These are phyloP conservation scores for Cassiopea xamachana DNA, from an alignment of 30 jellyfish, hydroid and myxozoan species.

Conservation along the genomic window DNA sequence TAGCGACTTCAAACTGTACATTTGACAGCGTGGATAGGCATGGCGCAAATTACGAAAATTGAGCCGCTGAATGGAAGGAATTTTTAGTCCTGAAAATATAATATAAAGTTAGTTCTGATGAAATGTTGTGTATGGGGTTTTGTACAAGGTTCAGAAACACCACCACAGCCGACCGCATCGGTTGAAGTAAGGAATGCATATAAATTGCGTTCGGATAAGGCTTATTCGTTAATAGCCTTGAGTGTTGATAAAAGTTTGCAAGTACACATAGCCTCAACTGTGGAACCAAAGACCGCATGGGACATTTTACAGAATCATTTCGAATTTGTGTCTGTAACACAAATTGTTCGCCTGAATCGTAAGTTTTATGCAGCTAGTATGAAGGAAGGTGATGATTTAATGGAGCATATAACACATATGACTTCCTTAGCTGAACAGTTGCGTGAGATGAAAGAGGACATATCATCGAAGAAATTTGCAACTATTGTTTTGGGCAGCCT, in stretches of 20 bases:
- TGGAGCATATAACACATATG: slow-evolving; percentile 54
- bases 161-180: slow-evolving; percentile 23
- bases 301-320: slow-evolving; percentile 46
- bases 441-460: slow-evolving; percentile 52
- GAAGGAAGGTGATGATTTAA: slow-evolving; percentile 52
- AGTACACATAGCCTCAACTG: slow-evolving; percentile 60
- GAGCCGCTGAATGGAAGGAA: slow-evolving; percentile 51
- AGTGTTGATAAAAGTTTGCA: slow-evolving; percentile 50
- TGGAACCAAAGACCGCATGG: slow-evolving; percentile 69
- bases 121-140: slow-evolving; percentile 61
- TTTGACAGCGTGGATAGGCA: slow-evolving; percentile 8
- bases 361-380: slow-evolving; percentile 60
- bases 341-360: slow-evolving; percentile 51
- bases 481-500: slow-evolving; percentile 51
- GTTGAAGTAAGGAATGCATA: slow-evolving; percentile 49
- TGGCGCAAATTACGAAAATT: slow-evolving; percentile 57
- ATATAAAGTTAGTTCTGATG: slow-evolving; percentile 49
- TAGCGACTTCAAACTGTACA: neutral
- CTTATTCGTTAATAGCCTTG: slow-evolving; percentile 50
- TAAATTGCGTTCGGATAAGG: slow-evolving; percentile 54
- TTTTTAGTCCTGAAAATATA: slow-evolving; percentile 59
- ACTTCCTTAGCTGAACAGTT: slow-evolving; percentile 63
- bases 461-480: slow-evolving; percentile 47
- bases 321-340: slow-evolving; percentile 51
- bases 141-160: slow-evolving; percentile 42